Conservation (phyloP, 2,888 invertebrate genomes). For the Agriopis aurantiaria region DNA sequence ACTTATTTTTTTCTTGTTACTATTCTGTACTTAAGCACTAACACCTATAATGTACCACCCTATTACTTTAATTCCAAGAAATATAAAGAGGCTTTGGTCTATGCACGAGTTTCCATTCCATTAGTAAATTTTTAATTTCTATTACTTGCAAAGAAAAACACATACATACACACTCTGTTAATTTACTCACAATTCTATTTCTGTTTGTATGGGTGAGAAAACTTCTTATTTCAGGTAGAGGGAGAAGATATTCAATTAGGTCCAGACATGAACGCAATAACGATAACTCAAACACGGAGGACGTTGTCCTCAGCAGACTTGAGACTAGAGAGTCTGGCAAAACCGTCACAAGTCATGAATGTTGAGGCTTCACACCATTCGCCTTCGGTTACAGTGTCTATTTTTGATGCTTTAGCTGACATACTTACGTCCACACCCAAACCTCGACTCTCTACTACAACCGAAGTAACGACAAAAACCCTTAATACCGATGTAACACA, state of each 20-base stretch:
- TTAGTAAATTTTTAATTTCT: constrained; percentile 49
- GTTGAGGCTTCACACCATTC: constrained; percentile 86
- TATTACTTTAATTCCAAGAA: constrained; percentile 66
- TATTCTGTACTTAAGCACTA: constrained; percentile 52
- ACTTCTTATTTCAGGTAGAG: constrained; percentile 86
- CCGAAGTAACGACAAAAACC: constrained; percentile 73
- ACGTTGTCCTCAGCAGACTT: constrained; percentile 81
- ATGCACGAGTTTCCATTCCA: constrained; percentile 67
- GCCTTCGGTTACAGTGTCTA: constrained; percentile 86
- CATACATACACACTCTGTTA: constrained; percentile 41
- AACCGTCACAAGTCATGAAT: constrained; percentile 81
- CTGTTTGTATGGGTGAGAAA: constrained; percentile 84
- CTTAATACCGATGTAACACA: constrained; percentile 73
- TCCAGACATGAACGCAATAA: constrained; percentile 82
- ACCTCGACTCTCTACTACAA: constrained; percentile 77
- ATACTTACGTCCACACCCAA: constrained; percentile 84
- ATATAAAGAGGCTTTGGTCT: constrained; percentile 86
- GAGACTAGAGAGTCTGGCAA: constrained; percentile 79
- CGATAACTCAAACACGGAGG: constrained; percentile 82
- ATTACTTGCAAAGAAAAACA: constrained; percentile 45
- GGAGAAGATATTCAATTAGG: constrained; percentile 85
- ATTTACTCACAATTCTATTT: constrained; percentile 57
- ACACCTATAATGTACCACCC: constrained; percentile 46
- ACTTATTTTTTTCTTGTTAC: constrained; percentile 47
- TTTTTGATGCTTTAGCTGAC: constrained; percentile 87